Evolutionary conservation across 1,140 invertebrate species (phyloP).

Genomic region (Trigoniulus corallinus): DNA sequence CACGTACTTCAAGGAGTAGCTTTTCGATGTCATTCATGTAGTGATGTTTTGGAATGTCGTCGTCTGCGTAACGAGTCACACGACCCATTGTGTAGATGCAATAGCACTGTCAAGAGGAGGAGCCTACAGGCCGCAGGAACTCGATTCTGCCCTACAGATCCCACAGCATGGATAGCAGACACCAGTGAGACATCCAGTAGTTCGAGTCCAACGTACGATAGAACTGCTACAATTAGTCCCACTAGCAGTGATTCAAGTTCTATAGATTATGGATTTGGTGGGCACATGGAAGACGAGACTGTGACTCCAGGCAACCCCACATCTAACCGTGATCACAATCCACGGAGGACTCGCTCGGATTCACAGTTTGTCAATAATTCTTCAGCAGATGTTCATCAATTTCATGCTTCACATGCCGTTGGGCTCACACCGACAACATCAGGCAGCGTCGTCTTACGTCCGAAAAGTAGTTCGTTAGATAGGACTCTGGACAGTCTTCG

Average conservation of each 20-base stretch:
- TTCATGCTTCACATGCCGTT: not conserved
- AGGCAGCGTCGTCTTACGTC: too few species aligned
- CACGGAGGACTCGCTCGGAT: not conserved
- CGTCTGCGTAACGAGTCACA: not conserved
- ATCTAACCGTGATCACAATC: not conserved
- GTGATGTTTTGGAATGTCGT: constrained; percentile 7
- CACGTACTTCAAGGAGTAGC: too few species aligned
- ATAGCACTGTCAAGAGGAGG: constrained; percentile 3
- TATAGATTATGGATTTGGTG: constrained; percentile 12
- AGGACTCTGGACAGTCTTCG: not conserved
- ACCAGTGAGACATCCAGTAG: constrained; percentile 14
- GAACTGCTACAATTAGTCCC: constrained; percentile 12
- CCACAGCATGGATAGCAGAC: constrained; percentile 13
- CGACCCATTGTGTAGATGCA: not conserved
- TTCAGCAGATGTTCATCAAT: not conserved
- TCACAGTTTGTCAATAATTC: not conserved
- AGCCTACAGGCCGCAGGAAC: constrained; percentile 9
- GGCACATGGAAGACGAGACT: not conserved
- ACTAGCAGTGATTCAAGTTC: constrained; percentile 17
- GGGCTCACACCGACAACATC: too few species aligned
- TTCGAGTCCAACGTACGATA: constrained; percentile 15
- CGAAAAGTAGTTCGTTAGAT: constrained; percentile 2
- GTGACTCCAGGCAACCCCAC: not conserved
- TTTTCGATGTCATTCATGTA: constrained; percentile 12
- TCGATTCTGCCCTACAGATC: constrained; percentile 12